These are phyloP conservation scores for Oncorhynchus gorbuscha DNA, from an alignment of 2,113 vertebrate species.

Conservation along the genomic window DNA sequence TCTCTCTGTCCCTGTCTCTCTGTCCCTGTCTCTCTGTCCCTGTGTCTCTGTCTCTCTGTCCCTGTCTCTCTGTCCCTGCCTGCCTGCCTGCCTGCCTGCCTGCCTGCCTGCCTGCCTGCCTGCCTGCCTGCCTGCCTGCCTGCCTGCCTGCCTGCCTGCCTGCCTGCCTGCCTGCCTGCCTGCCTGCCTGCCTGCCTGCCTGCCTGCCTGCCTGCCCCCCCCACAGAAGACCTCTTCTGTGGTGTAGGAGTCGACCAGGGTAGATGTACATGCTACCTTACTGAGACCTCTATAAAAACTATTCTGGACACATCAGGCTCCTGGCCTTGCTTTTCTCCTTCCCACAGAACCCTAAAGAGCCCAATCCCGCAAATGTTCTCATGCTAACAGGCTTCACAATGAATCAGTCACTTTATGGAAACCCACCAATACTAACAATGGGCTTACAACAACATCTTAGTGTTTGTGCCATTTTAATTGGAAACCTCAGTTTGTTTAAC, in stretches of 20 bases:
- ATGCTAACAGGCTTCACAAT: not conserved
- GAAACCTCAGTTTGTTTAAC: not conserved
- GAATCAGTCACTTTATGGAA: not conserved
- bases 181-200: too few species aligned
- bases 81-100: too few species aligned
- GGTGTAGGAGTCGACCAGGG: constrained; percentile 48
- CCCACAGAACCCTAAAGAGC: not conserved
- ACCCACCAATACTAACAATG: not conserved
- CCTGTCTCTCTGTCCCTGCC: not conserved
- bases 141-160: too few species aligned
- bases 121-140: too few species aligned
- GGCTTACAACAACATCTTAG: not conserved
- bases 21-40: not conserved
- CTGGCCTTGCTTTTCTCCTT: not conserved
- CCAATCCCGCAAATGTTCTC: not conserved
- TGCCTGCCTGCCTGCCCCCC: too few species aligned
- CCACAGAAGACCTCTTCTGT: constrained; percentile 30
- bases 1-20: not conserved
- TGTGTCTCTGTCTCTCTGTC: not conserved
- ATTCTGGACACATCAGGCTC: not conserved
- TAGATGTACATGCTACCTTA: not conserved
- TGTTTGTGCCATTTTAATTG: not conserved
- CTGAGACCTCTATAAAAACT: not conserved
- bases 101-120: too few species aligned
- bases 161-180: too few species aligned